Evolutionary conservation across 2,113 vertebrate species (phyloP).

Genomic region (Saguinus imperator): DNA sequence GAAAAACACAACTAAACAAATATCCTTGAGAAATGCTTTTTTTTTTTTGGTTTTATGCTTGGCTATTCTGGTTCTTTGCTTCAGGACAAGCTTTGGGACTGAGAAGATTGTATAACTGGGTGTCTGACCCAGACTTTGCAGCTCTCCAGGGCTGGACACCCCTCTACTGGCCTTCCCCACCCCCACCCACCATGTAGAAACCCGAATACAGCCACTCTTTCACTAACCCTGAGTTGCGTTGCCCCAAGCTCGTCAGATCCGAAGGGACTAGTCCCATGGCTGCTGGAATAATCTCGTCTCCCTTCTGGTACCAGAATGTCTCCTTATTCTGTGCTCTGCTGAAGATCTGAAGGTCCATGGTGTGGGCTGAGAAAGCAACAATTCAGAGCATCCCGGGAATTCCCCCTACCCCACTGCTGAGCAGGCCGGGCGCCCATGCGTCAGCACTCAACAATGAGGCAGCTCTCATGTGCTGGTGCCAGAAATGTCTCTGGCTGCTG

Average conservation of each 20-base stretch:
- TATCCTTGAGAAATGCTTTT: background rate
- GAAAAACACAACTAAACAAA: background rate
- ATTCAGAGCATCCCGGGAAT: conserved; percentile 59
- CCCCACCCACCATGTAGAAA: background rate
- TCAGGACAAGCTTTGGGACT: background rate
- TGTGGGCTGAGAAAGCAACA: conserved; percentile 21
- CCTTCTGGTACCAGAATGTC: background rate
- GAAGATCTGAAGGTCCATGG: conserved; percentile 36
- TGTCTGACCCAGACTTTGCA: background rate
- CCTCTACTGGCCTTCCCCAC: background rate
- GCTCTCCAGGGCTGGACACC: background rate
- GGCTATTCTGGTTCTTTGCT: background rate
- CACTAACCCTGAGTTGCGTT: conserved; percentile 47
- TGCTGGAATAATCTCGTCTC: conserved; percentile 36
- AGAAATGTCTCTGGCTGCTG: conserved; percentile 5
- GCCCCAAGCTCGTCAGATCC: conserved; percentile 7
- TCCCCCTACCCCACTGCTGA: background rate
- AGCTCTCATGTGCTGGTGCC: background rate
- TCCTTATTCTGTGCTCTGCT: conserved; percentile 34
- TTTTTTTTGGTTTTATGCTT: background rate
- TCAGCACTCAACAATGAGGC: background rate
- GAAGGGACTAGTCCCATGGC: conserved; percentile 37
- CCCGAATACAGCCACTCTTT: background rate
- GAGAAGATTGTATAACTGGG: background rate
- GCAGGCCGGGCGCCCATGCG: background rate